Evolutionary conservation across 1,140 invertebrate species (phyloP), one percentile per base, ranked within the genome.

Genomic region (Chironomus tepperi): DNA sequence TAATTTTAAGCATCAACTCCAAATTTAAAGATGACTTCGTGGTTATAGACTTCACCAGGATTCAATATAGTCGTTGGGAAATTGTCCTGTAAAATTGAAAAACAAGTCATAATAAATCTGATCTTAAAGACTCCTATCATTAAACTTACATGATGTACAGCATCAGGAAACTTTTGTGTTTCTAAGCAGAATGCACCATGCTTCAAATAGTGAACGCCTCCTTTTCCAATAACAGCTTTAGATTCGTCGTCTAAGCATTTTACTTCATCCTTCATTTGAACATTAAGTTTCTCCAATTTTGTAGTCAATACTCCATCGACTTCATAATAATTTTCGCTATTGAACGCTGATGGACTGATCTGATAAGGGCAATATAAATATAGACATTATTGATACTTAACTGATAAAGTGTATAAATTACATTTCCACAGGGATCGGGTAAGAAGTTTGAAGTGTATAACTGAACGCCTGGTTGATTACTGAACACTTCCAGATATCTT

Each of bases 111-210:
- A 43, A 1, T 76, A 77, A 78, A 74, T 76, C 77, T 67, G 47
- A 73, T 73, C 42, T 43, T 15, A 75, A 67, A 75, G 1, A 67
- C 75, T 3, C 74, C 0, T 42, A 74, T 74, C 73, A 74, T 75
- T 18, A 42, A 75, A 81, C 83, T 84, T 81, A 91, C 87, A 81
- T 95, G 87, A 84, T 98, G 94, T 1, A 96, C 83, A 10, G 95
- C 92, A 84, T 98, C 91, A 0, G 96, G 96, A 85, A 90, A 98
- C 78, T 92, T 93, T 83, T 98, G 95, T 0, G 96, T 94, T 83
- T 98, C 95, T 43, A 98, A 83, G 79, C 93, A 96, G 76, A 98
- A 90, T 0, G 89, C 93, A 0, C 89, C 90, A 77, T 96, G 93
- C 76, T 89, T 89, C 12, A 86, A 85, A 79, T 97, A 97, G 0